Base-by-base conservation (phyloP, 2,888 invertebrate genomes). In the Polia nebulosa region DNA sequence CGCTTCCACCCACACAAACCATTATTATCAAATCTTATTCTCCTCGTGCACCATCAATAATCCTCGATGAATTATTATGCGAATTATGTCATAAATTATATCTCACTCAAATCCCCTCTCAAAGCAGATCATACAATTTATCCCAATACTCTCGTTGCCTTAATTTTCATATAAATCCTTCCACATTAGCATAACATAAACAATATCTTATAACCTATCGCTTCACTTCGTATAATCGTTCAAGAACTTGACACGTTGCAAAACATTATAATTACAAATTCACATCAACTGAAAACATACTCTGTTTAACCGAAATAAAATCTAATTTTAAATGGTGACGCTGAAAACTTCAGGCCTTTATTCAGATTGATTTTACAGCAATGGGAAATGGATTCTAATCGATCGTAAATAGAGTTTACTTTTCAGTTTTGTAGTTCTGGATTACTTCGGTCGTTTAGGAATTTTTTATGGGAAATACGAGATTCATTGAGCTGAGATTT, bases 171-270 rank as follows among this genome's bases (percentile, higher is more conserved):
- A 70, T 53, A 68, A 76, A 77, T 76, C 66, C 60, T n/a, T 57
- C 8, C 11, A 62, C 27, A 65, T 72, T 60, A 63, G 49, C 49
- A 63, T 65, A 63, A 52, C 52, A 68, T 71, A 73, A 77, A 80
- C 59, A 77, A 68, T 70, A 55, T 62, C 62, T 59, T 34, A 58
- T 47, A 44, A 51, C 61, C 58, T 27, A 64, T 51, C 39, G 47
- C 39, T 55, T 22, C 41, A 47, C 44, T 55, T 29, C 15, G 56
- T 68, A 60, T 80, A 71, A 78, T 67, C 63, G 55, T 60, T 63
- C 56, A 1, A 20, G 34, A n/a, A 49, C 9, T 34, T 44, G 3
- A 34, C 9, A 51, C 7, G 3, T 29, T 0, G 3, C 20, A 32
- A 56, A 60, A 60, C 17, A 44, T 34, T 25, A 7, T 55, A 68